phyloP scores from a whole-genome alignment of 1,140 invertebrate genomes.

The honey bee (Apis mellifera) region DNA sequence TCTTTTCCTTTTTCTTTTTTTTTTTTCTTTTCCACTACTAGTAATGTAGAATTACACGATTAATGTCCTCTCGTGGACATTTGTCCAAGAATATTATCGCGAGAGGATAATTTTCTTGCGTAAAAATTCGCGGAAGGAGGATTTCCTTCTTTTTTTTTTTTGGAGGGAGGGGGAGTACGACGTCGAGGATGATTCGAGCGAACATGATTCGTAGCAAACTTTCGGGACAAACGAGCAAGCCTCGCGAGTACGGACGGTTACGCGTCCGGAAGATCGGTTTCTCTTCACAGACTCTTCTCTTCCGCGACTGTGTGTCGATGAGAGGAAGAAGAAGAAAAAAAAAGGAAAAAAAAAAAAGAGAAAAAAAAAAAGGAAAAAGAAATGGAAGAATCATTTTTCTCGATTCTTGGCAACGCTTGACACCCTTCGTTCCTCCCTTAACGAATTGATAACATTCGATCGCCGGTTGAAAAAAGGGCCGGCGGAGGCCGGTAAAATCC shows the following conservation, averaged over 20 bases:
- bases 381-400: not conserved
- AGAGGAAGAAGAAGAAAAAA: not conserved
- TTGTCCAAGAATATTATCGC: not conserved
- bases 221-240: conserved; percentile 15
- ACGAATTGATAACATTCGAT: conserved; percentile 62
- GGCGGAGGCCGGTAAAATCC: conserved; percentile 18
- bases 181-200: conserved; percentile 4
- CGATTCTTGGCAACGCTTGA: conserved; percentile 21
- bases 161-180: no score
- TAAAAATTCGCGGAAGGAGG: not conserved
- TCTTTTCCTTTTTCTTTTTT: no score
- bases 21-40: not conserved
- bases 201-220: not conserved
- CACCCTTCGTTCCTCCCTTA: not conserved
- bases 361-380: not conserved
- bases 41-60: not conserved
- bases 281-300: not conserved
- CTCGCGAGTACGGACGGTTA: conserved; percentile 26
- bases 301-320: not conserved
- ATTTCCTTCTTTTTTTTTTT: no score
- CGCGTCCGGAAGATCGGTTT: conserved; percentile 13
- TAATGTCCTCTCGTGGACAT: not conserved
- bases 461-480: conserved; percentile 12
- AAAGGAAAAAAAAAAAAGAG: no score
- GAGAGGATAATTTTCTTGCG: not conserved